Percentiles rank a stretch among this genome's conserved stretches.
Conservation (phyloP, 2,888 invertebrate species). For the Callimorpha dominula region DNA sequence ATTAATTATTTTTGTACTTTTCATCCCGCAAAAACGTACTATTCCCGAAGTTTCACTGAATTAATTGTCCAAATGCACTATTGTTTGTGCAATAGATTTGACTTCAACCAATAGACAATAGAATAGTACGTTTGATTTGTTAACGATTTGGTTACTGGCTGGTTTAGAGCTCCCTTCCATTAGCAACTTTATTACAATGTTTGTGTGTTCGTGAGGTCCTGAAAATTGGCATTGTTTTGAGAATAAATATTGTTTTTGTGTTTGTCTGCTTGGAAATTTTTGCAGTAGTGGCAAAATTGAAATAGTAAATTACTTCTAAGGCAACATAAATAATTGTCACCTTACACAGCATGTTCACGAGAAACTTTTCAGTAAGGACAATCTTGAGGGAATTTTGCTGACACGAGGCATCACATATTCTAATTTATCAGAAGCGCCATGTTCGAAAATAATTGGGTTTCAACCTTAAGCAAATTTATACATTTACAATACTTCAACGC, state of each 20-base stretch:
- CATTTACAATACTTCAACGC: not conserved
- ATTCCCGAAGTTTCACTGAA: no score
- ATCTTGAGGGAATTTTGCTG: slow-evolving; percentile 30
- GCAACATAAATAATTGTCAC: slow-evolving; percentile 17
- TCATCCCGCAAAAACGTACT: no score
- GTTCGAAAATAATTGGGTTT: not conserved
- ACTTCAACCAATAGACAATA: not conserved
- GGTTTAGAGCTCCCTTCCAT: no score
- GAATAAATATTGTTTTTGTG: not conserved
- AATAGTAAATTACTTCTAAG: not conserved
- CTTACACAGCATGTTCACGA: slow-evolving; percentile 33
- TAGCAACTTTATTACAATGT: not conserved
- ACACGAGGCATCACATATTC: slow-evolving; percentile 28
- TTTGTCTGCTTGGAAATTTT: not conserved
- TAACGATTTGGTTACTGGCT: no score
- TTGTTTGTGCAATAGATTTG: not conserved
- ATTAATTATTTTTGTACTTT: no score
- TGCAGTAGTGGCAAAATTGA: not conserved
- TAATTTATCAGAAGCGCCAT: slow-evolving; percentile 32
- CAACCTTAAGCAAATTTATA: not conserved
- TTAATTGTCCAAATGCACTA: not conserved
- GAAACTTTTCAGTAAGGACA: slow-evolving; percentile 36
- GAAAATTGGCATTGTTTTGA: not conserved
- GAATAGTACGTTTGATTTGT: not conserved
- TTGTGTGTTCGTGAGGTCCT: not conserved